Conservation (phyloP, 2,797 vertebrate genomes). For the Sorex maritimensis region DNA sequence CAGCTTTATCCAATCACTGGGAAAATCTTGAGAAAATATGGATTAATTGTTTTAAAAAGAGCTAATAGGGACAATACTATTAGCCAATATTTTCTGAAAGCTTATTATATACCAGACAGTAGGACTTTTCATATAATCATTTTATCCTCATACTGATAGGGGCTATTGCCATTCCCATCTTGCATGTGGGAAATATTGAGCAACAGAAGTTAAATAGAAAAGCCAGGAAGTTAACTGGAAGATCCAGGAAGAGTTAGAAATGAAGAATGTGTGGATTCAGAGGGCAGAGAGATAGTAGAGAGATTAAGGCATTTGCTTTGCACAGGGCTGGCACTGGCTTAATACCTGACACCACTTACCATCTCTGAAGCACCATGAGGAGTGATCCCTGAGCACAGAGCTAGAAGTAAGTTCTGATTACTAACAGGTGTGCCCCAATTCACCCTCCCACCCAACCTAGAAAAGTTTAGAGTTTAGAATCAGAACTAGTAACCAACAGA, state of each 20-base stretch:
- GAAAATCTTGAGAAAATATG: not conserved
- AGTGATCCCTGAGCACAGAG: no score
- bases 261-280: not conserved
- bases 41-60: not conserved
- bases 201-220: conserved; percentile 2
- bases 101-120: not conserved
- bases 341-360: no score
- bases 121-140: not conserved
- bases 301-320: no score
- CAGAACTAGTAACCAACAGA: not conserved
- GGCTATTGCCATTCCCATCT: not conserved
- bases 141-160: not conserved
- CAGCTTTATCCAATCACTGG: not conserved
- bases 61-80: not conserved
- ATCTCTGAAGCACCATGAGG: no score
- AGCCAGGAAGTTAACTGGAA: not conserved
- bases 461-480: not conserved
- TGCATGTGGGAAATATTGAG: not conserved
- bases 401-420: no score
- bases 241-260: not conserved
- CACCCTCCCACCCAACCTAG: no score
- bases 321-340: no score
- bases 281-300: no score
- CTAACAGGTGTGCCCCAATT: no score
- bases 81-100: conserved; percentile 37